Evolutionary conservation across 2,113 vertebrate species (phyloP).

Genomic region (Tauraco erythrolophus): DNA sequence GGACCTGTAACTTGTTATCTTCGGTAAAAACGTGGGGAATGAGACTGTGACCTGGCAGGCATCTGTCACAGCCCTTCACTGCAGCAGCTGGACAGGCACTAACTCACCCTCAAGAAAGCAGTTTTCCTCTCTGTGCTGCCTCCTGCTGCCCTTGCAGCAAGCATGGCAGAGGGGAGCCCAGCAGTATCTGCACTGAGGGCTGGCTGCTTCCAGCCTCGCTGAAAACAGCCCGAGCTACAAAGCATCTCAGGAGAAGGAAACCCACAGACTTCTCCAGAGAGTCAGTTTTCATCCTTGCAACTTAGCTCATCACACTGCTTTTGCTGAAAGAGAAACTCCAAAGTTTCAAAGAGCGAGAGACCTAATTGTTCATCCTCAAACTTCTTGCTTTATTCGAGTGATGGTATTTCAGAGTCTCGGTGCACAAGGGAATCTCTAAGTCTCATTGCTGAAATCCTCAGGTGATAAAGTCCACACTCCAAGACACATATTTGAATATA

Average conservation of each 20-base stretch:
- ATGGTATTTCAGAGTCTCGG: neutral
- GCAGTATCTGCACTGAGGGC: neutral
- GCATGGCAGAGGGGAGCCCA: neutral
- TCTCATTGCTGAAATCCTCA: neutral
- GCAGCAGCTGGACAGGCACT: neutral
- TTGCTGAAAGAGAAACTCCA: neutral
- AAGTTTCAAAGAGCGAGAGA: neutral
- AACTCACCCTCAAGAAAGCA: neutral
- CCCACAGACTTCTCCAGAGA: neutral
- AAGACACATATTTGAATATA: neutral
- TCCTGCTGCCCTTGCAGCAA: neutral
- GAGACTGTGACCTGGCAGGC: neutral
- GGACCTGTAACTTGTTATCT: neutral
- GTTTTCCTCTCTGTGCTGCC: neutral
- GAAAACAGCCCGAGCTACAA: neutral
- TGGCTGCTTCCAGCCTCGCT: neutral
- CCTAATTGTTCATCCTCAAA: neutral
- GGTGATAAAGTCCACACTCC: neutral
- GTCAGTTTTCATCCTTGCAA: neutral
- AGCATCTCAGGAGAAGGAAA: neutral
- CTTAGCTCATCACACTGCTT: neutral
- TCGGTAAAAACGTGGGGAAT: neutral
- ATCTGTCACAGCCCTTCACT: neutral
- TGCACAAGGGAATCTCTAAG: neutral
- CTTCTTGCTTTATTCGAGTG: neutral